Percentiles rank a stretch among this genome's conserved stretches.
Evolutionary conservation across 2,113 vertebrate species (phyloP).

Genomic region (Halcyon malimbica): DNA sequence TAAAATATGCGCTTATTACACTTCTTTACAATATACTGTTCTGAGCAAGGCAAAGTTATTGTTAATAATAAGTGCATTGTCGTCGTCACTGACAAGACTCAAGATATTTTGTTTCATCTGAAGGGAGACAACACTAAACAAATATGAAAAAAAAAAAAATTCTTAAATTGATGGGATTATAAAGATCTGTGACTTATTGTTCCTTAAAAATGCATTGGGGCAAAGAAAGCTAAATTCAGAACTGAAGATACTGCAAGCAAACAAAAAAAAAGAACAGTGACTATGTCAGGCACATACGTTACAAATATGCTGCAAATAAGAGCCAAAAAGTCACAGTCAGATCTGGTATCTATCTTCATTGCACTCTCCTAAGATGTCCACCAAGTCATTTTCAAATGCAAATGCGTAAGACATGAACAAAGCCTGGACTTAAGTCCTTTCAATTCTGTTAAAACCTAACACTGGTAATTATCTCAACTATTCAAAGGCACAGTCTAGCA

Average conservation of each 20-base stretch:
- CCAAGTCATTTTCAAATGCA: background rate
- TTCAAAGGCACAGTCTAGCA: background rate
- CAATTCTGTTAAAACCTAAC: background rate
- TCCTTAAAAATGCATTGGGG: background rate
- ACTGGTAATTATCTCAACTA: background rate
- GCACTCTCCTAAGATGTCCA: background rate
- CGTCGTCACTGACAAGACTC: conserved; percentile 20
- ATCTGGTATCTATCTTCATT: background rate
- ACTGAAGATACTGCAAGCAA: background rate
- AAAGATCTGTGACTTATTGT: background rate
- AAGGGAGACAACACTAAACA: background rate
- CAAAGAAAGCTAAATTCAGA: background rate
- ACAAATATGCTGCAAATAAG: fast-evolving
- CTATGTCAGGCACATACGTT: background rate
- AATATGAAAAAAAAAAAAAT: conserved; percentile 7
- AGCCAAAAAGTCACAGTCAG: background rate
- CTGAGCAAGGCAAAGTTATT: conserved; percentile 41
- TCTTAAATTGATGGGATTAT: background rate
- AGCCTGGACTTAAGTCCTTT: background rate
- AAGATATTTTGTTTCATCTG: conserved; percentile 14
- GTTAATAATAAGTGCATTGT: background rate
- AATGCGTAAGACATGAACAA: background rate
- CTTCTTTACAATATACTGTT: conserved; percentile 42
- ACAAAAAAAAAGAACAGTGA: background rate
- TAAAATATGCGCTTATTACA: conserved; percentile 56